A percentile compares a stretch with the other conserved stretches of the same genome.
Evolutionary conservation across 2,888 invertebrate species (phyloP).

Genomic region (Meta bourneti): DNA sequence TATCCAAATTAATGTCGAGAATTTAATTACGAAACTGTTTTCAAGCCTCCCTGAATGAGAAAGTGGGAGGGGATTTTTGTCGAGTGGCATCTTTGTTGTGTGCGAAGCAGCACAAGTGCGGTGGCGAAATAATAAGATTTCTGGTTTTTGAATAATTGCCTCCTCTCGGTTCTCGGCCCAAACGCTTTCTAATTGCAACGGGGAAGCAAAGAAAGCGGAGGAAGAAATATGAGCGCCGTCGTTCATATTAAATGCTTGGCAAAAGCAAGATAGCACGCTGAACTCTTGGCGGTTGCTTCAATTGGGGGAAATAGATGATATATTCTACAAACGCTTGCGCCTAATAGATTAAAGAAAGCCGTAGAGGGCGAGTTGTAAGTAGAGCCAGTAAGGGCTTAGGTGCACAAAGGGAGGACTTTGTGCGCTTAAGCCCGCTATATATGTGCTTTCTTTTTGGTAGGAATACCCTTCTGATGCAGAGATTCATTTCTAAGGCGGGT

Average conservation of each 20-base stretch:
- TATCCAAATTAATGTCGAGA: constrained; percentile 25
- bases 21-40: constrained; percentile 37
- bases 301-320: constrained; percentile 10
- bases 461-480: not conserved
- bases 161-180: not conserved
- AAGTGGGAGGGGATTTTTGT: not conserved
- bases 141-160: constrained; percentile 4
- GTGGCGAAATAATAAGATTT: constrained; percentile 6
- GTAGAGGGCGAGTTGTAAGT: not conserved
- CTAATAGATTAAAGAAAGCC: constrained; percentile 10
- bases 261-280: not conserved
- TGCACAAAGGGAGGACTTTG: constrained; percentile 12
- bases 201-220: not conserved
- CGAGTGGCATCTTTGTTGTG: too few relatives aligned
- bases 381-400: not conserved
- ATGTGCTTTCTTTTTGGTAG: not conserved
- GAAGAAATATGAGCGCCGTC: constrained; percentile 12
- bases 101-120: too few relatives aligned
- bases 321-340: not conserved
- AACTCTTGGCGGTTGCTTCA: not conserved
- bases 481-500: not conserved
- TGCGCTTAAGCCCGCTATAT: not conserved
- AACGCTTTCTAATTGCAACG: constrained; percentile 19
- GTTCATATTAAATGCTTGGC: constrained; percentile 10
- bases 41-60: not conserved